Evolutionary conservation across 2,888 invertebrate genomes (phyloP), one percentile per base, ranked within the genome.

Genomic region (Slavum lentiscoides): DNA sequence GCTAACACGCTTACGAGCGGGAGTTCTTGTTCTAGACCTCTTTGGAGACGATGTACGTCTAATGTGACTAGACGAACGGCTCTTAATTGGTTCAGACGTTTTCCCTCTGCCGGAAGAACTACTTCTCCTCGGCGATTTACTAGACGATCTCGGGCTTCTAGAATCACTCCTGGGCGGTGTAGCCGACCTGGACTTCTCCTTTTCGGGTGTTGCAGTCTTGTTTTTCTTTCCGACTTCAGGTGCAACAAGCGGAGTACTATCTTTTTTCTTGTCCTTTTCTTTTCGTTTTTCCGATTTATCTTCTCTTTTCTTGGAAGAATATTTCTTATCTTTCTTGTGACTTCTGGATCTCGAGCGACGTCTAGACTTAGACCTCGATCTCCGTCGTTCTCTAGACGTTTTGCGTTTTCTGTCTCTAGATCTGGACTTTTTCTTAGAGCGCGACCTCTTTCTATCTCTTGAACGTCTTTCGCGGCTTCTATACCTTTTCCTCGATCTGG

Each of bases 81-180:
- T 86, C 0, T 86, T 85, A 80, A 86, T 86, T 67, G 87, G 87
- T 73, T 88, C 85, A 13, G 87, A 86, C 82, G 87, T 86, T 76
- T 82, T 82, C 75, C 82, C 66, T 82, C 82, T 58, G 70, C 77
- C 82, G 62, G 82, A 74, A 2, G 74, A 74, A 55, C 82, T 74
- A 75, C 74, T 74, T 49, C 82, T 66, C 17, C 82, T 74, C 21
- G 74, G 74, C 5, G 82, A 74, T 68, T 74, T 74, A 69, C 68
- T 74, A 21, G 82, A 82, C 8, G 81, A 74, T 17, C 74, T 61
- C 3, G 73, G 81, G 7, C 74, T 81, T 15, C 66, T 81, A 68
- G 73, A 72, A 62, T 39, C 61, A 74, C 74, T 74, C 55, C 75
- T 74, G 21, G 70, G 82, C 6, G 83, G 82, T 30, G 74, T 82